A percentile compares a stretch with the other conserved stretches of the same genome.
These are phyloP conservation scores for Zaprionus obscuricornis DNA, from an alignment of 2,888 invertebrate species.

Conservation along the genomic window DNA sequence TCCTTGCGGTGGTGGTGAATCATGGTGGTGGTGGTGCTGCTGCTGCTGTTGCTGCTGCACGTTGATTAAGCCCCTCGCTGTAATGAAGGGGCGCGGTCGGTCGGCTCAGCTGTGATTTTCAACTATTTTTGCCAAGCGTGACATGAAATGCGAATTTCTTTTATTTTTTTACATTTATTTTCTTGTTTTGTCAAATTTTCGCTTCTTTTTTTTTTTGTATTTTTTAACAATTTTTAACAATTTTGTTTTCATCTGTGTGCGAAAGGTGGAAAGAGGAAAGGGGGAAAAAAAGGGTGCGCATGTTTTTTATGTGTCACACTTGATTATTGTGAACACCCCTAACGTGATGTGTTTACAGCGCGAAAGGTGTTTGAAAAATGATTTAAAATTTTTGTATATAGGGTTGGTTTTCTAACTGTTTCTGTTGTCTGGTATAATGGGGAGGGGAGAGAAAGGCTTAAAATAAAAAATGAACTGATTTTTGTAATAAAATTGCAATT, in stretches of 20 bases:
- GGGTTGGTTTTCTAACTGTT: conserved; percentile 40
- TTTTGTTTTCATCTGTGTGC: conserved; percentile 55
- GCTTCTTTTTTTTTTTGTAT: conserved; percentile 33
- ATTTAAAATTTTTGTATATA: conserved; percentile 14
- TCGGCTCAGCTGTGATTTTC: conserved; percentile 62
- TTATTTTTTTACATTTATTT: conserved; percentile 31
- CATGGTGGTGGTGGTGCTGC: conserved; percentile 34
- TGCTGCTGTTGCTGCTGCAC: conserved; percentile 24
- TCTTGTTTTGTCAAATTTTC: conserved; percentile 33
- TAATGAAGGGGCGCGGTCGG: conserved; percentile 67
- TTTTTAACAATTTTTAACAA: conserved; percentile 48
- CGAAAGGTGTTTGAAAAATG: conserved; percentile 49
- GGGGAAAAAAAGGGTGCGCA: conserved; percentile 54
- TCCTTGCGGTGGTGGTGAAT: conserved; percentile 26
- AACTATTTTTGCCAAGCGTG: conserved; percentile 63
- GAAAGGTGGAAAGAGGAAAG: conserved; percentile 24
- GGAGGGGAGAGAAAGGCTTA: too few relatives aligned
- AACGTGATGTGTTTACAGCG: conserved; percentile 16
- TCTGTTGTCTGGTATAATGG: too few relatives aligned
- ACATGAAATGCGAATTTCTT: conserved; percentile 61
- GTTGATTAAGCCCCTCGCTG: conserved; percentile 55
- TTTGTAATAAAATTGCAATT: too few relatives aligned
- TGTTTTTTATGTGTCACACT: conserved; percentile 74
- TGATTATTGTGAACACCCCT: conserved; percentile 67
- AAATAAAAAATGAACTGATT: too few relatives aligned